Percentiles rank a stretch among this genome's conserved stretches.
These are phyloP conservation scores for Fratercula arctica DNA, from an alignment of 2,797 vertebrate genomes.

Conservation along the genomic window DNA sequence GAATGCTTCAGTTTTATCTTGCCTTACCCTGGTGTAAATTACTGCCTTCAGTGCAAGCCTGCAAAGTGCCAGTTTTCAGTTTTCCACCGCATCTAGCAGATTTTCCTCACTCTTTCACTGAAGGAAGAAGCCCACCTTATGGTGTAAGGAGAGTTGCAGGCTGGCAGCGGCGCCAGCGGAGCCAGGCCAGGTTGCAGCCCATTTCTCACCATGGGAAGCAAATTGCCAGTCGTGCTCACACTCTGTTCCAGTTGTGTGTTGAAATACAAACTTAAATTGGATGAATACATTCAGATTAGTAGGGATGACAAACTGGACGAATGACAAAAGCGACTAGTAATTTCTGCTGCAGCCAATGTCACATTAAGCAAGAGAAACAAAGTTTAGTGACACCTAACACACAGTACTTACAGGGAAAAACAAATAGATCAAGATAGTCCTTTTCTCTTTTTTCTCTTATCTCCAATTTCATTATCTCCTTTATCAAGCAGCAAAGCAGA, in stretches of 20 bases:
- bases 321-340: background rate
- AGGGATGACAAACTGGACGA: background rate
- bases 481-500: constrained; percentile 3
- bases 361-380: background rate
- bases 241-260: background rate
- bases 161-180: background rate
- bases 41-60: background rate
- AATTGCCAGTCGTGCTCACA: background rate
- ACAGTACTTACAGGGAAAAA: background rate
- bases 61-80: rapidly evolving
- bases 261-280: background rate
- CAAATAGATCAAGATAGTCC: background rate
- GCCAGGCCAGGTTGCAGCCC: background rate
- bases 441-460: constrained; percentile 23
- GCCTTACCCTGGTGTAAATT: background rate
- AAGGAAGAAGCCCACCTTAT: background rate
- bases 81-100: background rate
- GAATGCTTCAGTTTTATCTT: background rate
- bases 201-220: background rate
- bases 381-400: background rate
- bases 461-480: constrained; percentile 22
- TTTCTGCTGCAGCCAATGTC: background rate
- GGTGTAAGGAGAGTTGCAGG: background rate
- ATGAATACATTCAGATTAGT: background rate
- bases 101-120: background rate